Evolutionary conservation across 2,888 invertebrate species (phyloP).

Genomic region (Crematogaster levior): DNA sequence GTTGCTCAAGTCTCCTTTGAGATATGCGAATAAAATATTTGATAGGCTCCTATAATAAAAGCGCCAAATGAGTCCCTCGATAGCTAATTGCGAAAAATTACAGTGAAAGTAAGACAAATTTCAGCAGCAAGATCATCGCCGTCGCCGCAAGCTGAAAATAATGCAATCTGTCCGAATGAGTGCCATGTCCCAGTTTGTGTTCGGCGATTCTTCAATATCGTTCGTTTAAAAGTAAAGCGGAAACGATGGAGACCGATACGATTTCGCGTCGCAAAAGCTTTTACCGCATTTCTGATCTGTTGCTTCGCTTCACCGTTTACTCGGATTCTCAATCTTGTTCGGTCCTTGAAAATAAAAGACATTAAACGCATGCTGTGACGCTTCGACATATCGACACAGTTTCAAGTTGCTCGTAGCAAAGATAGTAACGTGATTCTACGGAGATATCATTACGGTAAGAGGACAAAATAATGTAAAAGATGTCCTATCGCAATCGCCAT

Average conservation of each 20-base stretch:
- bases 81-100: not conserved
- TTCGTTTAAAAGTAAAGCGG: conserved; percentile 24
- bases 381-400: not conserved
- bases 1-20: not conserved
- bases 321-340: conserved; percentile 10
- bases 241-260: not conserved
- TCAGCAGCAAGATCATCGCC: not conserved
- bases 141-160: conserved; percentile 16
- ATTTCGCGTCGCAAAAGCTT: not conserved
- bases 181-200: not conserved
- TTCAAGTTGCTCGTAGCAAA: not conserved
- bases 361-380: not conserved
- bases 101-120: conserved; percentile 29
- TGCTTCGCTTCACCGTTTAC: conserved; percentile 6
- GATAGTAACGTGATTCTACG: conserved; percentile 5
- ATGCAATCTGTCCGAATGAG: conserved; percentile 23
- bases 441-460: not conserved
- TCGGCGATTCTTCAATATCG: conserved; percentile 31
- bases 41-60: not conserved
- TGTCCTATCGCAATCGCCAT: not conserved
- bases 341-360: conserved; percentile 6
- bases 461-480: conserved; percentile 2
- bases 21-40: not conserved
- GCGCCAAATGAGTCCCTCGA: not conserved
- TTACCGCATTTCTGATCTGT: conserved; percentile 16